Percentiles rank a stretch among this genome's conserved stretches.
Conservation (phyloP, 2,888 invertebrate species). For the Peribatodes rhomboidaria region DNA sequence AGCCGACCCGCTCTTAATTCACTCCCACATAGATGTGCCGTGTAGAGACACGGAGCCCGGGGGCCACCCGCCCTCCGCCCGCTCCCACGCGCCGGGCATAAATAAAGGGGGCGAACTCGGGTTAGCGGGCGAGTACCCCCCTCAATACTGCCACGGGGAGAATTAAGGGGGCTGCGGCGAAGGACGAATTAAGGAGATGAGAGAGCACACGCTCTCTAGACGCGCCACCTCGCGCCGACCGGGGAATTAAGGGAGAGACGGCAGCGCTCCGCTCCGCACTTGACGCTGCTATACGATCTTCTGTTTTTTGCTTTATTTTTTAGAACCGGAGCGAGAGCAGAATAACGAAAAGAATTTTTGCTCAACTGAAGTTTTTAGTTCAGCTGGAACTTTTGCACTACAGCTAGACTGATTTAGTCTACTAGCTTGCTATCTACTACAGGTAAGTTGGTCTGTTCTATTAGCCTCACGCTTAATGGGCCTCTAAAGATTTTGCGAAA, state of each 20-base stretch:
- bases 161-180: conserved; percentile 84
- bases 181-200: conserved; percentile 87
- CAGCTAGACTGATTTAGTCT: conserved; percentile 2
- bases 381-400: conserved; percentile 1
- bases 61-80: conserved; percentile 52
- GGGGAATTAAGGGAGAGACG: conserved; percentile 75
- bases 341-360: conserved; percentile 32
- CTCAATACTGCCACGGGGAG: conserved; percentile 75
- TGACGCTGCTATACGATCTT: conserved; percentile 44
- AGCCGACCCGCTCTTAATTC: conserved; percentile 87
- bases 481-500: neutral
- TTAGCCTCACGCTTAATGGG: neutral
- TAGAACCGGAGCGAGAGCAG: conserved; percentile 30
- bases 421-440: neutral
- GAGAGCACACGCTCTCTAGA: conserved; percentile 85
- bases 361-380: conserved; percentile 10
- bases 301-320: conserved; percentile 45
- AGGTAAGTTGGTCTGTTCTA: neutral
- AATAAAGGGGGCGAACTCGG: conserved; percentile 84
- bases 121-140: conserved; percentile 82
- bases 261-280: conserved; percentile 44
- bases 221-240: conserved; percentile 77
- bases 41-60: conserved; percentile 72
- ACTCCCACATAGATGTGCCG: conserved; percentile 78
- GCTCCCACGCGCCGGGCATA: conserved; percentile 73